Base-by-base conservation (phyloP, 1,140 invertebrate species). In the Drusus annulatus region DNA sequence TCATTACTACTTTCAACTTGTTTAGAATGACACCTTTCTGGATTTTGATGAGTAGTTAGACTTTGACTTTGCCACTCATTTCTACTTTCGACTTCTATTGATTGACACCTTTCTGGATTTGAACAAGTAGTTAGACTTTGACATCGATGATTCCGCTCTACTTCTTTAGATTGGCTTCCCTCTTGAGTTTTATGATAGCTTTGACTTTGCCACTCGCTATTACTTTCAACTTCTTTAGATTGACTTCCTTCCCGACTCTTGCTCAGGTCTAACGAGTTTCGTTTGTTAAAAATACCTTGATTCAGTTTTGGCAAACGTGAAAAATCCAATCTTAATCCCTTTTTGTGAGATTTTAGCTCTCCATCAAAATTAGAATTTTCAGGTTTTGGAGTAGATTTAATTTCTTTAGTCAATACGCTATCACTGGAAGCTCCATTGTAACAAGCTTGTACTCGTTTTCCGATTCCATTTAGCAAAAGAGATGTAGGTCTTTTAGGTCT, bases 301-400 rank as follows among this genome's bases (percentile, higher is more conserved):
- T 89, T 90, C 69, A 89, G 87, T 87, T 87, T 88, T 80, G 92
- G 91, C 83, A 93, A 91, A 84, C 91, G 92, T 15, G 90, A 92
- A 77, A 95, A 90, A 87, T 95, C 94, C 81, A 95, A 87, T 88
- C 93, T 93, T 82, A 95, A 88, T 82, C 91, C 90, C 84, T 90
- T 92, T 85, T 86, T 86, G 76, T 86, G 84, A 23, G 73, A 80
- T 86, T 88, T 84, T 86, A 86, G 25, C 84, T 80, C 82, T 80
- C n/a, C 68, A 56, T 74, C 68, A 28, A 21, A 31, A 28, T 52
- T 82, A 69, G 88, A 86, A 84, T 82, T 77, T 65, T 83, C 83
- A 25, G 88, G 86, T 10, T 25, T 58, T 3, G 13, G 31, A 25
- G 2, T 31, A 80, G 81, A 85, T 74, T 87, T 88, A 79, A 82